Conservation (phyloP, 2,113 vertebrate species). For the Anhinga anhinga region DNA sequence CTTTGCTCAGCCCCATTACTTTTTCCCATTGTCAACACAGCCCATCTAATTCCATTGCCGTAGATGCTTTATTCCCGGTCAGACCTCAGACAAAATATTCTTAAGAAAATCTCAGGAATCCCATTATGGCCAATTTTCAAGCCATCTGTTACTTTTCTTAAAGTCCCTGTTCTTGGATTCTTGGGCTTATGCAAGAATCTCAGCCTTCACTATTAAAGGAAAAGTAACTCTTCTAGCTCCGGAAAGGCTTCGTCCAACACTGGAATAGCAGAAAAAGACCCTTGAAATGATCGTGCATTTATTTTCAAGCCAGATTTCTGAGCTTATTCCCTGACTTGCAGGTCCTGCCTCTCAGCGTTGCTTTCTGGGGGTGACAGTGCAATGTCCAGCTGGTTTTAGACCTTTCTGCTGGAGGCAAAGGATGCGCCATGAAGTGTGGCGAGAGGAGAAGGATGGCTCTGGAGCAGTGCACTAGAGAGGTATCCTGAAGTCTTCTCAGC, state of each 20-base stretch:
- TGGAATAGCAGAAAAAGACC: not conserved
- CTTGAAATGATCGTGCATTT: not conserved
- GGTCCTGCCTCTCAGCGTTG: not conserved
- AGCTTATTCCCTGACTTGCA: not conserved
- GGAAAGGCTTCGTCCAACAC: not conserved
- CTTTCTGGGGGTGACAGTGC: not conserved
- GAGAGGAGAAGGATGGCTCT: not conserved
- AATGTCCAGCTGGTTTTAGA: accelerated
- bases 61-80: not conserved
- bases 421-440: accelerated
- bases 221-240: not conserved
- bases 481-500: not conserved
- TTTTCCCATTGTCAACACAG: not conserved
- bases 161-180: not conserved
- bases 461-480: not conserved
- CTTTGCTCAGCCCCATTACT: not conserved
- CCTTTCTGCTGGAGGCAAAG: not conserved
- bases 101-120: constrained; percentile 16
- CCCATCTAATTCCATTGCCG: not conserved
- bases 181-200: not conserved
- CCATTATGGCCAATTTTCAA: constrained; percentile 13
- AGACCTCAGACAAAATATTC: not conserved
- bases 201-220: not conserved
- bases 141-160: constrained; percentile 18
- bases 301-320: not conserved